A percentile compares a stretch with the other conserved stretches of the same genome.
These are phyloP conservation scores for Paramuricea clavata DNA, from an alignment of 92 coral and sea anemone species.

Conservation along the genomic window DNA sequence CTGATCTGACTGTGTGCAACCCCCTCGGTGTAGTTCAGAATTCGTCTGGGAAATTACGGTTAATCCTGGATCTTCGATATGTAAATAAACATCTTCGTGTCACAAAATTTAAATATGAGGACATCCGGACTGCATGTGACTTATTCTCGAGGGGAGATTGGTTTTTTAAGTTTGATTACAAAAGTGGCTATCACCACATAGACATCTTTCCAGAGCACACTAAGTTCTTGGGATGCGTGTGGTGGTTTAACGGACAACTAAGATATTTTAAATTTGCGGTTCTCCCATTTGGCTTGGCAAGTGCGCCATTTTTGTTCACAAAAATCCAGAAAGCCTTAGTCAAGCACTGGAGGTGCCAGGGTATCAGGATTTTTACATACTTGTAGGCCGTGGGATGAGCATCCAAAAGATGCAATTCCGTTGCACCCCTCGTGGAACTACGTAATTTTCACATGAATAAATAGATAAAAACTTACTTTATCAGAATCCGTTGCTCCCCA, in stretches of 20 bases:
- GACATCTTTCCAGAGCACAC: slow-evolving; percentile 68
- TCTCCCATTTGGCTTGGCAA: slow-evolving; percentile 52
- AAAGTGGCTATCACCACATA: slow-evolving; percentile 56
- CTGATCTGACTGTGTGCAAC: slow-evolving; percentile 42
- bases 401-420: too few species aligned
- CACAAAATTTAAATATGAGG: slow-evolving; percentile 65
- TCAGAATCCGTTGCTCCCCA: too few species aligned
- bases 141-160: slow-evolving; percentile 59
- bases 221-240: slow-evolving; percentile 60
- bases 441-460: too few species aligned
- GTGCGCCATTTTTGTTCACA: slow-evolving; percentile 48
- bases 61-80: slow-evolving; percentile 62
- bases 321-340: slow-evolving; percentile 66
- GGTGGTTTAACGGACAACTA: slow-evolving; percentile 34
- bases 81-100: slow-evolving; percentile 59
- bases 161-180: slow-evolving; percentile 50
- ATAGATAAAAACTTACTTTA: too few species aligned
- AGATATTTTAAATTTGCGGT: slow-evolving; percentile 47
- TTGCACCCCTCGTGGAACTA: too few species aligned
- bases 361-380: slow-evolving; percentile 64
- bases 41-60: slow-evolving; percentile 36
- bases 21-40: slow-evolving; percentile 65
- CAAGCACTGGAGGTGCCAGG: slow-evolving; percentile 65
- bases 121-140: slow-evolving; percentile 59
- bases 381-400: too few species aligned